phyloP scores from a whole-genome alignment of 2,888 invertebrate species.

The Brenthis daphne region DNA sequence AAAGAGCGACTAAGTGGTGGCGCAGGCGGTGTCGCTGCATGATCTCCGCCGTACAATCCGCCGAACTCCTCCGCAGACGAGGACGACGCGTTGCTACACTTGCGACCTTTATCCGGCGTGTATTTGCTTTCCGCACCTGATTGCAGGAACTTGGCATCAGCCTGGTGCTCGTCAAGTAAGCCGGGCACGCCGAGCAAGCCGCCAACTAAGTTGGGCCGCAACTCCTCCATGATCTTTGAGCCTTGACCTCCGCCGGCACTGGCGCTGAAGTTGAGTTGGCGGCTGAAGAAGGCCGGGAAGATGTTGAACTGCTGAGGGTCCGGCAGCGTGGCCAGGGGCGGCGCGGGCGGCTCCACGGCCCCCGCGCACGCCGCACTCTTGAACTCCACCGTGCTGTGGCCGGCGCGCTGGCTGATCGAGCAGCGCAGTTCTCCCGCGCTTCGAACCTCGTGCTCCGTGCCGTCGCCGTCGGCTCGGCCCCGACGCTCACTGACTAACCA shows the following conservation, averaged over 20 bases:
- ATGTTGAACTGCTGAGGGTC: constrained; percentile 94
- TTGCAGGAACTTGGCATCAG: constrained; percentile 81
- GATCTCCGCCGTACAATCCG: constrained; percentile 89
- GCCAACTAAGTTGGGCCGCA: constrained; percentile 90
- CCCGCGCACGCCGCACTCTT: constrained; percentile 88
- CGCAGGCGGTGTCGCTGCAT: constrained; percentile 87
- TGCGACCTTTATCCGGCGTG: constrained; percentile 82
- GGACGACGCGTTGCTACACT: constrained; percentile 89
- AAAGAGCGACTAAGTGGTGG: constrained; percentile 76
- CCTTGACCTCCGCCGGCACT: constrained; percentile 87
- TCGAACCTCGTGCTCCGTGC: constrained; percentile 68
- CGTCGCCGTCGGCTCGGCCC: constrained; percentile 81
- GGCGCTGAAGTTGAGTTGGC: constrained; percentile 91
- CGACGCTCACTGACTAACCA: constrained; percentile 85
- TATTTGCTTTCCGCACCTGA: constrained; percentile 81
- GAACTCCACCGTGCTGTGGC: constrained; percentile 92
- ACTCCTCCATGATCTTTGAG: constrained; percentile 92
- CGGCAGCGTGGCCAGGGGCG: constrained; percentile 82
- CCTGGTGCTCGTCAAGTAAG: constrained; percentile 89
- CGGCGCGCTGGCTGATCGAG: constrained; percentile 74
- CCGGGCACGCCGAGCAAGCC: constrained; percentile 90
- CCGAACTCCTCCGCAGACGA: constrained; percentile 95
- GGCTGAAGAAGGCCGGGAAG: constrained; percentile 94
- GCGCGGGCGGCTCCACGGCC: constrained; percentile 79
- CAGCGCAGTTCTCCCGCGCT: constrained; percentile 74